Evolutionary conservation across 2,113 vertebrate species (phyloP).

Genomic region (Paralichthys olivaceus): DNA sequence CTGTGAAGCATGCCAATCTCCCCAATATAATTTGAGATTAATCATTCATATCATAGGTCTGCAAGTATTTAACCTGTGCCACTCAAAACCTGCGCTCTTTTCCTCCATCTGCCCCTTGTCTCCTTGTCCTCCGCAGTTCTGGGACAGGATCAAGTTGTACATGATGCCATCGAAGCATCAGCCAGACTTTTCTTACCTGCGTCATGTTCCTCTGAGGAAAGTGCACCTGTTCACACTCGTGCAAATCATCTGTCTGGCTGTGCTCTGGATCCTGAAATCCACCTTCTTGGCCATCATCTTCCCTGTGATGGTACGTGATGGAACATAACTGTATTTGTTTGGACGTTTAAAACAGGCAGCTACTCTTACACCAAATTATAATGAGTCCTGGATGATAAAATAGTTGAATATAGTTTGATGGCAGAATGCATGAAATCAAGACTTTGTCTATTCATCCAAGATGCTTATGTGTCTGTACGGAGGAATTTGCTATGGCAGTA

Average conservation of each 20-base stretch:
- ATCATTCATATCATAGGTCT: constrained; percentile 13
- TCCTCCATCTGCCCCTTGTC: background rate
- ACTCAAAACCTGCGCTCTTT: background rate
- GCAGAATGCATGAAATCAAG: background rate
- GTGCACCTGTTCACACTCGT: constrained; percentile 95
- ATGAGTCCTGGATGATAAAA: background rate
- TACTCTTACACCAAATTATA: background rate
- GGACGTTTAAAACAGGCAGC: background rate
- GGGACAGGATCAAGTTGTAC: constrained; percentile 96
- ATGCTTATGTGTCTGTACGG: background rate
- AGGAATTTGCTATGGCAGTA: too few relatives aligned
- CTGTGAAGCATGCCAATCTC: constrained; percentile 5
- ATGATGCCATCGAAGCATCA: constrained; percentile 99
- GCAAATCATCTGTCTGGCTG: constrained; percentile 89
- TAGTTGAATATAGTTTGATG: background rate
- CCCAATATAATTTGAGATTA: background rate
- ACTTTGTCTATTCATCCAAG: background rate
- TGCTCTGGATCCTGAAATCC: constrained; percentile 94
- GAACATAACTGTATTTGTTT: background rate
- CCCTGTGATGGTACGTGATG: constrained; percentile 86
- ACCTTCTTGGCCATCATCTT: constrained; percentile 87
- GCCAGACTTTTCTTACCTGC: constrained; percentile 90
- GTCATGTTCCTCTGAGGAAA: constrained; percentile 92
- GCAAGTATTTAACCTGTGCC: constrained; percentile 17
- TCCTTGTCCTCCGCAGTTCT: constrained; percentile 83